Conservation (phyloP, 2,113 vertebrate species). For the Eubucco bourcierii region DNA sequence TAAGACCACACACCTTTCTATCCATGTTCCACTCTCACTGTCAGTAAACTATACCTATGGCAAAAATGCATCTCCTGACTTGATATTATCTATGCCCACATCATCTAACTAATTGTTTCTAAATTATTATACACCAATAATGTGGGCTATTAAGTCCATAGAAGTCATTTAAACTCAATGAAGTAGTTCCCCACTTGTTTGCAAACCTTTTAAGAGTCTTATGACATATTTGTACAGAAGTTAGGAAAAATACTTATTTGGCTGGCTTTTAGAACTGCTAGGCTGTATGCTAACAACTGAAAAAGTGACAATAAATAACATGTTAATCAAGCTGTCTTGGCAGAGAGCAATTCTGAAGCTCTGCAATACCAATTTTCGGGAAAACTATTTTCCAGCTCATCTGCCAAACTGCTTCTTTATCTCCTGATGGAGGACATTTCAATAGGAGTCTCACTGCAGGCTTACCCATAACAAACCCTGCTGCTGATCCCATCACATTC, state of each 20-base stretch:
- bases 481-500: too few species aligned
- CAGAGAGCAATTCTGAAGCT: neutral
- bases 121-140: neutral
- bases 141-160: neutral
- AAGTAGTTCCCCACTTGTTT: neutral
- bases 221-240: neutral
- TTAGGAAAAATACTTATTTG: neutral
- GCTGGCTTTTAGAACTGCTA: neutral
- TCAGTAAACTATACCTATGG: neutral
- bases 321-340: neutral
- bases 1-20: neutral
- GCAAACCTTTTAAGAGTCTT: neutral
- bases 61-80: neutral
- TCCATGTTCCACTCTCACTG: neutral
- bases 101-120: accelerated
- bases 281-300: neutral
- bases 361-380: neutral
- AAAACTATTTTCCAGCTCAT: neutral
- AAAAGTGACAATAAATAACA: neutral
- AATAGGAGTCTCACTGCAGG: neutral
- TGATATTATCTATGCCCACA: too few species aligned
- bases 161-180: neutral
- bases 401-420: neutral
- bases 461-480: accelerated
- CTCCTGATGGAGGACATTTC: neutral